Evolutionary conservation across 2,888 invertebrate species (phyloP).

Genomic region (Apamea crenata): DNA sequence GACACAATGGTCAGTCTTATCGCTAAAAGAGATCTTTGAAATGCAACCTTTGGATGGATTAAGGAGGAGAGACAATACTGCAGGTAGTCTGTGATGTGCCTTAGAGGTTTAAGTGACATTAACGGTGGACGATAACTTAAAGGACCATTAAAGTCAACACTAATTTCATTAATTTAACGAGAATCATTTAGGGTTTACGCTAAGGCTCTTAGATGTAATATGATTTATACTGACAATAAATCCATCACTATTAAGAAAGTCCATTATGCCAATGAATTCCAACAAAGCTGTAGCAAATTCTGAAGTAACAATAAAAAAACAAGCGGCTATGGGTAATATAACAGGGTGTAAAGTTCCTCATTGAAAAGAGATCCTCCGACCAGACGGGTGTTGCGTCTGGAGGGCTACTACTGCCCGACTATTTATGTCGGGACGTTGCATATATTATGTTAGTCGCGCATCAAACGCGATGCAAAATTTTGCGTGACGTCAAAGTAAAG

Average conservation of each 20-base stretch:
- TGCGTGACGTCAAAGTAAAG: neutral
- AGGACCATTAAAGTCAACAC: neutral
- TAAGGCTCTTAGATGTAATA: neutral
- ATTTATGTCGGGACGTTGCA: neutral
- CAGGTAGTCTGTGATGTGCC: neutral
- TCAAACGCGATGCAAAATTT: neutral
- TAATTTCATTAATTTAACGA: slow-evolving; percentile 5
- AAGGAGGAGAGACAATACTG: too few relatives aligned
- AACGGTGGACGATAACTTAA: neutral
- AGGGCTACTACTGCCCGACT: neutral
- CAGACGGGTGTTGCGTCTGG: neutral
- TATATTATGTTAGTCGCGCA: neutral
- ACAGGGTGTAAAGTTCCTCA: too few relatives aligned
- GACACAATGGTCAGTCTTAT: neutral
- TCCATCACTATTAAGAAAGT: neutral
- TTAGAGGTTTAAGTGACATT: neutral
- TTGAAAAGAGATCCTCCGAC: neutral
- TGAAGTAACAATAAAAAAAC: neutral
- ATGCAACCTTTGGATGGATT: neutral
- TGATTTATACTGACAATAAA: neutral
- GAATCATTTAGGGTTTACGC: neutral
- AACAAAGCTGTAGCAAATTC: neutral
- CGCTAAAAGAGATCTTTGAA: neutral
- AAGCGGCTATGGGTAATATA: neutral
- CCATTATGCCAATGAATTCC: neutral